Conservation (phyloP, 1,140 invertebrate species). For the Bombus superbus region DNA sequence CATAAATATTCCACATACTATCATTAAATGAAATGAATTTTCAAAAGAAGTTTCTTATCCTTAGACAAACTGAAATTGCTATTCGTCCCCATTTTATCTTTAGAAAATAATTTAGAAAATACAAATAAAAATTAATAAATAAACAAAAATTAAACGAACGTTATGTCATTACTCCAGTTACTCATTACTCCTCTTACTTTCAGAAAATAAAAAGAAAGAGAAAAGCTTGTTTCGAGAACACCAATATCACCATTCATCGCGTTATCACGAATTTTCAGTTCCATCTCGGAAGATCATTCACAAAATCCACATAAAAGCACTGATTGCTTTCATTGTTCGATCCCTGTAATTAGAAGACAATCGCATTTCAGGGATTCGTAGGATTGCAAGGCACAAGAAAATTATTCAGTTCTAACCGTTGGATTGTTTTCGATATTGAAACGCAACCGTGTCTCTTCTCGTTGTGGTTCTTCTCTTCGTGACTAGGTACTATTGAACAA, state of each 20-base stretch:
- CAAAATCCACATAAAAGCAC: neutral
- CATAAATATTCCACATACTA: too few relatives aligned
- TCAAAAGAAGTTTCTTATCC: neutral
- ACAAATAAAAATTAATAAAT: too few relatives aligned
- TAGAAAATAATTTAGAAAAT: neutral
- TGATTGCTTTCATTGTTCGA: neutral
- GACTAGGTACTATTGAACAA: neutral
- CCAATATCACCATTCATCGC: neutral
- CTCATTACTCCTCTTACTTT: too few relatives aligned
- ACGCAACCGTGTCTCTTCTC: neutral
- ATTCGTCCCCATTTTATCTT: neutral
- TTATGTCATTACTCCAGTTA: neutral
- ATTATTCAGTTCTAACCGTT: neutral
- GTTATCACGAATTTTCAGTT: neutral
- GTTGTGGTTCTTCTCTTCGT: neutral
- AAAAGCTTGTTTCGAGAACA: neutral
- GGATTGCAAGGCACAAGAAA: slow-evolving; percentile 16
- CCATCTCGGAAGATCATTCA: neutral
- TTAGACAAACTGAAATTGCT: neutral
- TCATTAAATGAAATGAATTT: neutral
- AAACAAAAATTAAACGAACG: neutral
- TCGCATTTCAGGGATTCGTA: slow-evolving; percentile 22
- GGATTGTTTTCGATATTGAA: neutral
- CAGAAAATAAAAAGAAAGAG: neutral
- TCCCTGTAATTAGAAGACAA: slow-evolving; percentile 20